phyloP scores from a whole-genome alignment of 2,113 vertebrate genomes.

The Heptranchias perlo region DNA sequence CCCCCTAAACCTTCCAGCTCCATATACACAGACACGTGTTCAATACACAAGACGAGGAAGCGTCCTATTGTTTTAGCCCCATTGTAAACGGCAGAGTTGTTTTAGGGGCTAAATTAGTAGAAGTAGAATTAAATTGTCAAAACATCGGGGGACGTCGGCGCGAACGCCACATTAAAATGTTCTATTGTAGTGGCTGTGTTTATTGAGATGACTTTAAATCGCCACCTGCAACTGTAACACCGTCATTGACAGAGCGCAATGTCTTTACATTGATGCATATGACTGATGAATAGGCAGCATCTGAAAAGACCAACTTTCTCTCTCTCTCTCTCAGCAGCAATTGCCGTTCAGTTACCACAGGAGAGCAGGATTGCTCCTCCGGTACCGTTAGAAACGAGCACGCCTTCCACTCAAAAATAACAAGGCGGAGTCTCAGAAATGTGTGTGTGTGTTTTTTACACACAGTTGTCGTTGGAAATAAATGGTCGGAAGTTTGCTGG shows the following conservation, averaged over 20 bases:
- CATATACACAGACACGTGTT: background rate
- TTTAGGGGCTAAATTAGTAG: background rate
- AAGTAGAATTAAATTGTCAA: background rate
- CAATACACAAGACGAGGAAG: background rate
- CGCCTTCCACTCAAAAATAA: background rate
- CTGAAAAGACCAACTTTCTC: background rate
- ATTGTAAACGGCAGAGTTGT: background rate
- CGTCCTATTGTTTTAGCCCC: background rate
- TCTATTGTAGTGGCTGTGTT: background rate
- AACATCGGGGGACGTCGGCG: background rate
- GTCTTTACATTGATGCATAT: background rate
- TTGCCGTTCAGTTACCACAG: background rate
- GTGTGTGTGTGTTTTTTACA: background rate
- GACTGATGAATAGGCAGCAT: background rate
- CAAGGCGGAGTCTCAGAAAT: background rate
- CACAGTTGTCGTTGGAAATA: background rate
- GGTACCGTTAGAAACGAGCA: background rate
- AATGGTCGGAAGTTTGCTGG: slow-evolving; percentile 13
- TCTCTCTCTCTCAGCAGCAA: background rate
- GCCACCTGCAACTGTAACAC: background rate
- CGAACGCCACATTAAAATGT: background rate
- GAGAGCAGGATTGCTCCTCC: slow-evolving; percentile 7
- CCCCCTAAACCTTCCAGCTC: background rate
- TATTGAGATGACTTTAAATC: background rate
- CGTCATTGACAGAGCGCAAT: background rate